Conservation (phyloP, 2,797 vertebrate genomes). For the Leptatherina wallacei region DNA sequence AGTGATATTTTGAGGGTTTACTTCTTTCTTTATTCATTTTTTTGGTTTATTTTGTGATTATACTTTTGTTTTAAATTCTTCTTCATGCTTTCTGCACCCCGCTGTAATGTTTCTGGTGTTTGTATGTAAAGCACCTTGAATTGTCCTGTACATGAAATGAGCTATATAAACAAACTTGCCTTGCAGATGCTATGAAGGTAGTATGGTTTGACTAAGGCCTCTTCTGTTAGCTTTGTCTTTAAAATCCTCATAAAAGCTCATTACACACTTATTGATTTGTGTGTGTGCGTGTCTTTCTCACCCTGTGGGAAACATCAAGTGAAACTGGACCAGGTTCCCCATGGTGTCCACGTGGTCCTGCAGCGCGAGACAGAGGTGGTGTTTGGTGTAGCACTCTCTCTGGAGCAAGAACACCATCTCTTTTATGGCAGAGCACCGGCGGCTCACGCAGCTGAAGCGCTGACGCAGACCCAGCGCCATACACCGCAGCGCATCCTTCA, state of each 20-base stretch:
- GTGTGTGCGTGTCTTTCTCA: slow-evolving; percentile 73
- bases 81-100: too few relatives aligned
- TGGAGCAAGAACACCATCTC: slow-evolving; percentile 95
- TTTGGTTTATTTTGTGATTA: too few relatives aligned
- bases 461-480: slow-evolving; percentile 93
- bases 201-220: too few relatives aligned
- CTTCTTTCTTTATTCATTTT: too few relatives aligned
- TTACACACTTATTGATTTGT: background rate
- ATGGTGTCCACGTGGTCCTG: slow-evolving; percentile 91
- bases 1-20: too few relatives aligned
- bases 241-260: background rate
- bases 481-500: slow-evolving; percentile 94
- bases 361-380: slow-evolving; percentile 91
- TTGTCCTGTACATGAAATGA: too few relatives aligned
- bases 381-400: slow-evolving; percentile 93
- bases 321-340: slow-evolving; percentile 95
- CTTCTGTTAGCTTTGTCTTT: background rate
- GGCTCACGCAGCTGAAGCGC: slow-evolving; percentile 95
- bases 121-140: too few relatives aligned
- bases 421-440: slow-evolving; percentile 92
- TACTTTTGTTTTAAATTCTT: too few relatives aligned
- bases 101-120: too few relatives aligned
- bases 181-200: too few relatives aligned
- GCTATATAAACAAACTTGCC: too few relatives aligned
- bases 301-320: slow-evolving; percentile 93